Percentiles rank a stretch among this genome's conserved stretches.
These are phyloP conservation scores for Aphrophora alni DNA, from an alignment of 2,888 invertebrate species.

Conservation along the genomic window DNA sequence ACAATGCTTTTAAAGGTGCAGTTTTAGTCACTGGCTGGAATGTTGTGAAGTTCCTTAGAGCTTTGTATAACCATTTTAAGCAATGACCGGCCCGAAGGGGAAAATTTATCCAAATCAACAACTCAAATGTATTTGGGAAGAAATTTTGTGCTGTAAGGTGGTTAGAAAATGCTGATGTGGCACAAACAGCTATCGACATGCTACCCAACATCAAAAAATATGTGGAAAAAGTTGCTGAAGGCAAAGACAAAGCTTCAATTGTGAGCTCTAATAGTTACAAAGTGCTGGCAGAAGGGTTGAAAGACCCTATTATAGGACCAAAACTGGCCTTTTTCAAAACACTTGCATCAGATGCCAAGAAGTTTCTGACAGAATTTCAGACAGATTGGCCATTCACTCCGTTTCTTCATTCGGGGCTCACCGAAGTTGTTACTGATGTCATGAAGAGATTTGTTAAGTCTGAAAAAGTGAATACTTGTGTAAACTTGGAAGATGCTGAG, in stretches of 20 bases:
- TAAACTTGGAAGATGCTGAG: not conserved
- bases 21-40: not conserved
- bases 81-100: not conserved
- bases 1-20: too few species aligned
- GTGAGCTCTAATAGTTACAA: not conserved
- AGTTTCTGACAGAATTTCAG: conserved; percentile 15
- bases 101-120: not conserved
- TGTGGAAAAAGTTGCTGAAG: not conserved
- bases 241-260: not conserved
- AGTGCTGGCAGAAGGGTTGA: not conserved
- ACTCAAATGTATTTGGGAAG: not conserved
- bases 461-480: not conserved
- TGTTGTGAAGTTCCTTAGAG: not conserved
- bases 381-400: conserved; percentile 10
- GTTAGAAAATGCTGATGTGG: not conserved
- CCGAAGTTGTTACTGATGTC: not conserved
- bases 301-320: conserved; percentile 1
- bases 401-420: not conserved
- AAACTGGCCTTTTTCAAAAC: conserved; percentile 18
- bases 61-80: conserved; percentile 13
- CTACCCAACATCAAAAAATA: conserved; percentile 2
- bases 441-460: conserved; percentile 15
- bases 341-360: not conserved
- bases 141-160: not conserved
- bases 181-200: conserved; percentile 12